A percentile compares a stretch with the other conserved stretches of the same genome.
These are phyloP conservation scores for Lichenostomus cassidix DNA, from an alignment of 2,113 vertebrate genomes.

Conservation along the genomic window DNA sequence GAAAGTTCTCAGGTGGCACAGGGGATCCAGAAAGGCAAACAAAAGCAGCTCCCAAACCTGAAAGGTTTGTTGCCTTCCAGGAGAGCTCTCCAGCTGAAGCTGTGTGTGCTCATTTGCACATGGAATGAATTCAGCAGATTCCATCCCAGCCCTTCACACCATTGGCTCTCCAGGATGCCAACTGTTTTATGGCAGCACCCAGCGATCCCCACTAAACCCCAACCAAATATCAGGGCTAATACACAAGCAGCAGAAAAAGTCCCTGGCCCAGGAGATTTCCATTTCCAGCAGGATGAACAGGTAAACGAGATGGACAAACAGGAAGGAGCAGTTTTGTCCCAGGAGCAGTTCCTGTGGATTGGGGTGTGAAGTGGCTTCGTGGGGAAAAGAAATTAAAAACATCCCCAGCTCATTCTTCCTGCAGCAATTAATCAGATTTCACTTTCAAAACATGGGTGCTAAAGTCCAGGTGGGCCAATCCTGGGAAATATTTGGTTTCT, in stretches of 20 bases:
- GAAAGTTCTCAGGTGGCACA: background rate
- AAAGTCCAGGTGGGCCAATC: background rate
- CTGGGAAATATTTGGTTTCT: background rate
- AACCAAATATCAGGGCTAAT: background rate
- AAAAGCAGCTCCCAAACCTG: background rate
- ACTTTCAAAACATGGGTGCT: background rate
- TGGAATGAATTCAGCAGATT: background rate
- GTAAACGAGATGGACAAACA: background rate
- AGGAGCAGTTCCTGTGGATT: background rate
- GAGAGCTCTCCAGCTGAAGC: background rate
- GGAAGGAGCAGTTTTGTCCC: background rate
- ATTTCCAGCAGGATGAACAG: background rate
- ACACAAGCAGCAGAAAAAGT: background rate
- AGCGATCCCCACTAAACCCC: background rate
- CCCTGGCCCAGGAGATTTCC: background rate
- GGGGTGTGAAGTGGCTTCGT: background rate
- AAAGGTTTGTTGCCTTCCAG: background rate
- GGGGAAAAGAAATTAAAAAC: background rate
- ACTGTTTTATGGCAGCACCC: background rate
- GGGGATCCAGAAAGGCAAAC: background rate
- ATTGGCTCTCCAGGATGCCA: background rate
- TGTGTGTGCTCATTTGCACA: background rate
- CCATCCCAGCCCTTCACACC: background rate
- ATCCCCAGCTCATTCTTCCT: background rate
- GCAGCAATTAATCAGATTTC: background rate